Evolutionary conservation across 2,888 invertebrate species (phyloP).

Genomic region (Chloroclystis v-ata): DNA sequence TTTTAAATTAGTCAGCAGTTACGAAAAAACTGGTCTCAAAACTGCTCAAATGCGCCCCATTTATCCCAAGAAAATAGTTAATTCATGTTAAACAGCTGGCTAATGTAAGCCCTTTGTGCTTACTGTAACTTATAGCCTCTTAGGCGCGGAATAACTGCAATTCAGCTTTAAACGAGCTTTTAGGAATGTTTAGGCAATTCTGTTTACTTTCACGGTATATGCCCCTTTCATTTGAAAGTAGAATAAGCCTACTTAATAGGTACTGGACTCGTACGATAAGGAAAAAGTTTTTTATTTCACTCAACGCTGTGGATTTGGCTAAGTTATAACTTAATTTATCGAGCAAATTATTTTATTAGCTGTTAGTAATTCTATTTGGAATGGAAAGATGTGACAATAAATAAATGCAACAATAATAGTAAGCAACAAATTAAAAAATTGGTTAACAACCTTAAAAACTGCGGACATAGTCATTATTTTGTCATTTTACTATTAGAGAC

Average conservation of each 20-base stretch:
- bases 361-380: too few relatives aligned
- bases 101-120: constrained; percentile 23
- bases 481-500: too few relatives aligned
- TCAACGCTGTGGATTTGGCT: too few relatives aligned
- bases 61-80: constrained; percentile 24
- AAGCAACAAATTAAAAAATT: too few relatives aligned
- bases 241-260: neutral
- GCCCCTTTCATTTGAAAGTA: neutral
- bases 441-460: too few relatives aligned
- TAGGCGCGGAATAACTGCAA: constrained; percentile 15
- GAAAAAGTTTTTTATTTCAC: neutral
- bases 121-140: constrained; percentile 20
- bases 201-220: neutral
- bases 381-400: too few relatives aligned
- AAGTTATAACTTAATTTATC: too few relatives aligned
- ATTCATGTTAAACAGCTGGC: constrained; percentile 27
- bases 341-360: too few relatives aligned
- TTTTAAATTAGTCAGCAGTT: too few relatives aligned
- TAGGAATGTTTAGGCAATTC: constrained; percentile 4
- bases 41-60: constrained; percentile 1
- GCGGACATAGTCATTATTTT: too few relatives aligned
- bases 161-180: constrained; percentile 17
- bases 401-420: too few relatives aligned
- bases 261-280: neutral
- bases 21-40: too few relatives aligned